Percentiles rank a stretch among this genome's conserved stretches.
These are phyloP conservation scores for Apocrypta bakeri DNA, from an alignment of 1,140 invertebrate species.

Conservation along the genomic window DNA sequence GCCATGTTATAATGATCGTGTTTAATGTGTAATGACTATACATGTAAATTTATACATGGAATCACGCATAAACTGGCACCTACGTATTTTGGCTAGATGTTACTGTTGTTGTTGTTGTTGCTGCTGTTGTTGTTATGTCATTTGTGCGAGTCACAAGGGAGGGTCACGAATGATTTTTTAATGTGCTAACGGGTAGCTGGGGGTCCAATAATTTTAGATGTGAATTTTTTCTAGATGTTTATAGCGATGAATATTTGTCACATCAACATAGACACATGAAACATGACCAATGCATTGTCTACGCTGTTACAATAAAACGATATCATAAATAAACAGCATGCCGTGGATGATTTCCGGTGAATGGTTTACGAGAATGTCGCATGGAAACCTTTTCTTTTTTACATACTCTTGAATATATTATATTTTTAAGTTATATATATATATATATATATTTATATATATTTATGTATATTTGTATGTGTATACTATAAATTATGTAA, in stretches of 20 bases:
- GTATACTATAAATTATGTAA: neutral
- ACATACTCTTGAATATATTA: neutral
- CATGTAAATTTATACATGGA: neutral
- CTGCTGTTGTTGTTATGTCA: no score
- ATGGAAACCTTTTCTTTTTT: neutral
- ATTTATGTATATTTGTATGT: neutral
- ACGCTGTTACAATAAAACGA: no score
- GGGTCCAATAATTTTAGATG: no score
- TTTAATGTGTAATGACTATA: neutral
- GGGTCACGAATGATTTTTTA: no score
- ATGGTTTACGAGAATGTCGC: neutral
- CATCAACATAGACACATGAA: no score
- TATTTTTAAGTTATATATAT: neutral
- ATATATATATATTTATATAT: no score
- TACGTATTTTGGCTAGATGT: neutral
- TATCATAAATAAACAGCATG: neutral
- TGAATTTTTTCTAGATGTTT: no score
- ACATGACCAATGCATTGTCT: no score
- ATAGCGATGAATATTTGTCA: no score
- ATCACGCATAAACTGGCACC: neutral
- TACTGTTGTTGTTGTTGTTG: no score
- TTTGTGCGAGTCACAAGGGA: no score
- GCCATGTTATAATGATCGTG: neutral
- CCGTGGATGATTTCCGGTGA: neutral
- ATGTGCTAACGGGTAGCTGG: no score